Evolutionary conservation across 1,140 invertebrate genomes (phyloP).

Genomic region (Phthorimaea operculella): DNA sequence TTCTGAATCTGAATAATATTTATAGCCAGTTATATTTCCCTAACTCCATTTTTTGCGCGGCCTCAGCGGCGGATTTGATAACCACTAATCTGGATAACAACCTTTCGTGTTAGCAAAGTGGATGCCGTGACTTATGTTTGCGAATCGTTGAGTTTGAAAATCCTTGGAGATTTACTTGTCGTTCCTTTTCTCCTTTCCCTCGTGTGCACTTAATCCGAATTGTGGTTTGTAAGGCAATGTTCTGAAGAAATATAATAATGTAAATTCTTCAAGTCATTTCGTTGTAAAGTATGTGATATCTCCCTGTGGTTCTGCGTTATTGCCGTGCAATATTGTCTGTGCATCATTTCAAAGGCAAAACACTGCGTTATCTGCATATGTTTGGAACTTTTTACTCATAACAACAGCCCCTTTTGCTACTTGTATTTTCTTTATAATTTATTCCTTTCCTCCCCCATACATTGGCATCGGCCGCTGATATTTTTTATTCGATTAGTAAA

Average conservation of each 20-base stretch:
- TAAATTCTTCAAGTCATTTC: slow-evolving; percentile 10
- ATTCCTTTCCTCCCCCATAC: slow-evolving; percentile 66
- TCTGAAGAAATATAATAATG: neutral
- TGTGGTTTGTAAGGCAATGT: neutral
- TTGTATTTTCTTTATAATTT: slow-evolving; percentile 67
- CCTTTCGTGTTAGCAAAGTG: slow-evolving; percentile 4
- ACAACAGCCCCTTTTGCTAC: slow-evolving; percentile 51
- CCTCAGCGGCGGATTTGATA: neutral
- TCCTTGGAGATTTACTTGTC: neutral
- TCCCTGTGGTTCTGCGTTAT: slow-evolving; percentile 13
- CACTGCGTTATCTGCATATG: slow-evolving; percentile 40
- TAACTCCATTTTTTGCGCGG: neutral
- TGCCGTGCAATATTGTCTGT: slow-evolving; percentile 30
- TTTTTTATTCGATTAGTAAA: slow-evolving; percentile 71
- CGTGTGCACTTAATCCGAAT: neutral
- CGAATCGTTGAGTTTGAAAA: slow-evolving; percentile 1
- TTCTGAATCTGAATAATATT: neutral
- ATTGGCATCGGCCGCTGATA: slow-evolving; percentile 67
- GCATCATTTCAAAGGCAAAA: slow-evolving; percentile 35
- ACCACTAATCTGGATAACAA: slow-evolving; percentile 6
- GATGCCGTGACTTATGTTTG: slow-evolving; percentile 4
- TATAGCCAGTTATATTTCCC: neutral
- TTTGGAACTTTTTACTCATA: slow-evolving; percentile 51
- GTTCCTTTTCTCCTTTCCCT: neutral
- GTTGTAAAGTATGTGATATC: neutral